Base-by-base conservation (phyloP, 2,888 invertebrate genomes). In the Drosophila nigricruria region DNA sequence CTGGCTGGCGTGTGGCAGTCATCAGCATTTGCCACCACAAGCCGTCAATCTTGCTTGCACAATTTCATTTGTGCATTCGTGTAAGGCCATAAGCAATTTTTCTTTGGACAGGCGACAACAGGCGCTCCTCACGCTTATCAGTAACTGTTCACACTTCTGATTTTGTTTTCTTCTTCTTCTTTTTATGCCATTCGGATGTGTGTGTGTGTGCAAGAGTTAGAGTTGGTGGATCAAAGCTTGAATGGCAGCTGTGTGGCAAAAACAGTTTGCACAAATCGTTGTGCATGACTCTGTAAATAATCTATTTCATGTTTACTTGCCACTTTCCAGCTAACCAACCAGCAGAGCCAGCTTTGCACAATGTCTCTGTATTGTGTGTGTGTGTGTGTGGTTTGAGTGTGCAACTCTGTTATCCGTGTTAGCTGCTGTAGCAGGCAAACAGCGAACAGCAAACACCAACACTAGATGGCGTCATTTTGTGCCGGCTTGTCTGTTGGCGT, bases 211-310 rank as follows among this genome's bases (percentile, higher is more conserved):
- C 20, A 34, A 14, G 38, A 42, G 52, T 32, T 32, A 10, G 20
- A 49, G 58, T 27, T 67, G 52, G 20, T 42, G 45, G 61, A 59
- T 74, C 64, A 56, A 38, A 34, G 57, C 49, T 36, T 65, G 50
- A 54, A 43, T 60, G 60, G 50, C 75, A 70, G 70, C 61, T 75
- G 59, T 49, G 49, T 50, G 54, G 43, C 50, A 40, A 40, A 40
- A 42, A 59, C 56, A 68, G 65, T 63, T 70, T 80, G 77, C 75
- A 63, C 73, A 86, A 79, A 82, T 71, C 77, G 88, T 58, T 87
- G 89, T 77, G 89, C 89, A 89, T 73, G 70, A 62, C 70, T 71
- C 89, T 81, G 85, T 87, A 89, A 87, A 87, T 86, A 86, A 89
- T 86, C 87, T 76, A 77, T 73, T 78, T 78, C 68, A 81, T 81